phyloP scores from a whole-genome alignment of 2,113 vertebrate species.

The Synodontis membranacea region DNA sequence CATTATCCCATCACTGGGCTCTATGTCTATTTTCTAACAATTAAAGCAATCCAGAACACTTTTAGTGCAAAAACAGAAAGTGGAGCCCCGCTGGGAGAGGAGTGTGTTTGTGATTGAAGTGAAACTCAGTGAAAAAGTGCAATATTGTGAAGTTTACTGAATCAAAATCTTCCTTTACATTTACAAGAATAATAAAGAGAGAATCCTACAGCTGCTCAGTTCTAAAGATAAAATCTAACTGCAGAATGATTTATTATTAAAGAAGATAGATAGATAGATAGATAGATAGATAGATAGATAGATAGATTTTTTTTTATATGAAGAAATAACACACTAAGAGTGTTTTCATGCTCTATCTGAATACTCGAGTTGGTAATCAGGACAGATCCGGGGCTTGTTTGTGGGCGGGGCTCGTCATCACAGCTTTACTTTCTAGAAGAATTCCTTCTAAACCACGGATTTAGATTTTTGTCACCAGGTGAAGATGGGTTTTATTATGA shows the following conservation, averaged over 20 bases:
- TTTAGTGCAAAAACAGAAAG: neutral
- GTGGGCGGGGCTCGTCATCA: too few species aligned
- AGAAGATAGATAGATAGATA: neutral
- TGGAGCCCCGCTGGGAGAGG: neutral
- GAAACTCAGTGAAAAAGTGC: neutral
- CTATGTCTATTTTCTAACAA: constrained; percentile 38
- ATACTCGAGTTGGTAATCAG: too few species aligned
- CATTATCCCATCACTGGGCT: constrained; percentile 42
- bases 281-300: neutral
- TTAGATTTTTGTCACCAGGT: too few species aligned
- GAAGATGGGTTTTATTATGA: too few species aligned
- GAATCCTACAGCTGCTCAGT: neutral
- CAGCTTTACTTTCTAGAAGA: too few species aligned
- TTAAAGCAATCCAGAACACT: constrained; percentile 17
- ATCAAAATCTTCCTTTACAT: neutral
- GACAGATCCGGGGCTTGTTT: too few species aligned
- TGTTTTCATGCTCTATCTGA: neutral
- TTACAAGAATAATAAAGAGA: too few species aligned
- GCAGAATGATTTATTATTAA: neutral
- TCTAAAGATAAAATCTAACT: too few species aligned
- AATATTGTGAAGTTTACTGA: neutral
- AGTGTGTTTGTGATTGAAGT: neutral
- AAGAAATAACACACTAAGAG: neutral
- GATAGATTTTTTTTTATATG: neutral
- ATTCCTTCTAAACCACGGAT: too few species aligned